Evolutionary conservation across 2,888 invertebrate species (phyloP).

Genomic region (Pycnomerus fuliginosus): DNA sequence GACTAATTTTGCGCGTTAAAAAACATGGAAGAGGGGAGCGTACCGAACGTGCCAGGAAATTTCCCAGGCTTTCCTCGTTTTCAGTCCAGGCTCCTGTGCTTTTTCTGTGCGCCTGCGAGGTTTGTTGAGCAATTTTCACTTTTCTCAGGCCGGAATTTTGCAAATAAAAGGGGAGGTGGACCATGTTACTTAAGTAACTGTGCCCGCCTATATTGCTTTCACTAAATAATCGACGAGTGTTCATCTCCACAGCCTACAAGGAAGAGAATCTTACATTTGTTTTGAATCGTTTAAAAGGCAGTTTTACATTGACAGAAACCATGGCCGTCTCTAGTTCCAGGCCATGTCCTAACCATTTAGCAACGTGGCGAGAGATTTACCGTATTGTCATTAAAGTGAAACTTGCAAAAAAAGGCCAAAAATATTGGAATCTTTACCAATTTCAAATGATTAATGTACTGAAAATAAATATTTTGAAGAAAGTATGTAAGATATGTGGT

Average conservation of each 20-base stretch:
- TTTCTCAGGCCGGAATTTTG: conserved; percentile 94
- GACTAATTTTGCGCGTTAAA: conserved; percentile 49
- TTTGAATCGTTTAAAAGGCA: background rate
- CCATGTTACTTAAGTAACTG: conserved; percentile 92
- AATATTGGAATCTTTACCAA: too few species aligned
- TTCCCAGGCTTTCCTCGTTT: conserved; percentile 58
- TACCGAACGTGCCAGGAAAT: conserved; percentile 56
- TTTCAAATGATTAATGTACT: too few species aligned
- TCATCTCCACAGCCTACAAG: conserved; percentile 82
- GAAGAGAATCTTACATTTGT: conserved; percentile 12
- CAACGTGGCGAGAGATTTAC: too few species aligned
- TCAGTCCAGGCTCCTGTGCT: conserved; percentile 51
- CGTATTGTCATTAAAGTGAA: too few species aligned
- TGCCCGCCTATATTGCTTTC: conserved; percentile 94
- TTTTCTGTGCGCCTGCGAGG: conserved; percentile 61
- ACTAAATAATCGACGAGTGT: conserved; percentile 81
- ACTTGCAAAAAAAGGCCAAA: too few species aligned
- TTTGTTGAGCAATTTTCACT: conserved; percentile 83
- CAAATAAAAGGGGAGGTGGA: conserved; percentile 96
- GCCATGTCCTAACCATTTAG: too few species aligned
- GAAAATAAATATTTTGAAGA: too few species aligned
- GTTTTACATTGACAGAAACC: too few species aligned
- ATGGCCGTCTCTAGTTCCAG: too few species aligned
- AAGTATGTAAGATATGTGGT: too few species aligned
- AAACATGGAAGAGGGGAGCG: conserved; percentile 20